These are phyloP conservation scores for Ptychoptera contaminata DNA, from an alignment of 2,888 invertebrate genomes.

Conservation along the genomic window DNA sequence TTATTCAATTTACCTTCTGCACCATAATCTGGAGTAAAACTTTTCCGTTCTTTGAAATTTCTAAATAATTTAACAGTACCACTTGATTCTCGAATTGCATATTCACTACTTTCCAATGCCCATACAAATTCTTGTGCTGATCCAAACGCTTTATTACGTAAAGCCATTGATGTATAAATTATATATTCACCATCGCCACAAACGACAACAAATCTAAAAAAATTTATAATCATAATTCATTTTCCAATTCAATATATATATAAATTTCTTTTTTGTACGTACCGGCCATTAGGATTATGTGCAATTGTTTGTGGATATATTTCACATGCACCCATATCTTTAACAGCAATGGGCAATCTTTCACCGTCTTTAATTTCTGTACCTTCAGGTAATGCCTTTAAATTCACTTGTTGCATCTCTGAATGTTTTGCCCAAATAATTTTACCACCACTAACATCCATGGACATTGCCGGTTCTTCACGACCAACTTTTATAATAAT, in stretches of 20 bases:
- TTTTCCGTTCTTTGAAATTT: slow-evolving; percentile 94
- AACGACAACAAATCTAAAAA: slow-evolving; percentile 52
- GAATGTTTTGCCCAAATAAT: slow-evolving; percentile 98
- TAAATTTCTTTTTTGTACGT: too few species aligned
- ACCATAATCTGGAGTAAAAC: slow-evolving; percentile 92
- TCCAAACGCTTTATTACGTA: slow-evolving; percentile 97
- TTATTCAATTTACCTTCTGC: slow-evolving; percentile 54
- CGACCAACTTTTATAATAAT: slow-evolving; percentile 48
- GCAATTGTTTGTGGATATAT: slow-evolving; percentile 97
- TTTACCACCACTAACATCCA: slow-evolving; percentile 97
- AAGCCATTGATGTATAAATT: slow-evolving; percentile 98
- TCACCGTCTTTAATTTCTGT: slow-evolving; percentile 79
- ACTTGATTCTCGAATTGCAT: slow-evolving; percentile 75
- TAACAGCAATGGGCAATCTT: slow-evolving; percentile 81
- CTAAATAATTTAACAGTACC: slow-evolving; percentile 89
- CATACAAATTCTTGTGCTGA: slow-evolving; percentile 98
- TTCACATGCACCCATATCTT: slow-evolving; percentile 99
- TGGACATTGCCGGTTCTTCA: slow-evolving; percentile 97
- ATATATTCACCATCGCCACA: slow-evolving; percentile 99
- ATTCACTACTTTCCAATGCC: slow-evolving; percentile 92
- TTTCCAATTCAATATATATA: too few species aligned
- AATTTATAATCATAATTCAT: too few species aligned
- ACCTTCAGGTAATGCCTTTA: slow-evolving; percentile 70
- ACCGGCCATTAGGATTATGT: slow-evolving; percentile 93
- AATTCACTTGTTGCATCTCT: slow-evolving; percentile 92